Conservation (phyloP, 2,888 invertebrate species). For the Thymelicus acteon region DNA sequence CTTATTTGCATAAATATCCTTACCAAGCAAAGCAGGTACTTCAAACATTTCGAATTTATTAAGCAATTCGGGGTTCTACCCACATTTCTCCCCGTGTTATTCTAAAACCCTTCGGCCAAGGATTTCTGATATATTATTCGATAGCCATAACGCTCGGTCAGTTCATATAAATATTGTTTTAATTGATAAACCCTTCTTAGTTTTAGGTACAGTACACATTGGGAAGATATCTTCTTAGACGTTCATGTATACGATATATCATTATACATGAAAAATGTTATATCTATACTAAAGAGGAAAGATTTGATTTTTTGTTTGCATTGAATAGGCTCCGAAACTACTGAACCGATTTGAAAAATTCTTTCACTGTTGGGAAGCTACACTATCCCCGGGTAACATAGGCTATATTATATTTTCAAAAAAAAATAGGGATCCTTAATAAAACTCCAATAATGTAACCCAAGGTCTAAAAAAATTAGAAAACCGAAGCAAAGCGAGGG, state of each 20-base stretch:
- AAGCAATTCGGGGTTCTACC: slow-evolving; percentile 30
- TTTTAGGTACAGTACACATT: slow-evolving; percentile 44
- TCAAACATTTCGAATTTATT: slow-evolving; percentile 31
- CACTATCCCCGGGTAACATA: too few species aligned
- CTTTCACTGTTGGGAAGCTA: too few species aligned
- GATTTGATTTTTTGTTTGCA: too few species aligned
- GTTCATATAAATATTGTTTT: slow-evolving; percentile 61
- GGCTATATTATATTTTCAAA: too few species aligned
- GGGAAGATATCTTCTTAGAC: neutral
- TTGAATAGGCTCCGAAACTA: too few species aligned
- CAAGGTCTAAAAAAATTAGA: too few species aligned
- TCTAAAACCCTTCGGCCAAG: slow-evolving; percentile 34
- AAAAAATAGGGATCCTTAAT: too few species aligned
- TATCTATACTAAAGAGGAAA: too few species aligned
- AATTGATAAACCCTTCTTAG: slow-evolving; percentile 57
- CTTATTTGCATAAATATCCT: slow-evolving; percentile 24
- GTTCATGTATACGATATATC: neutral
- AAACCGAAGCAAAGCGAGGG: too few species aligned
- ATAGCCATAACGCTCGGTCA: slow-evolving; percentile 45
- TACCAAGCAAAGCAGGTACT: slow-evolving; percentile 26
- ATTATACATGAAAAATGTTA: too few species aligned
- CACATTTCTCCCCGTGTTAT: slow-evolving; percentile 42
- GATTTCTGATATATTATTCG: slow-evolving; percentile 42
- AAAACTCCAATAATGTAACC: too few species aligned
- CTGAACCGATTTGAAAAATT: too few species aligned